Evolutionary conservation across 2,113 vertebrate genomes (phyloP).

Genomic region (Bostrychus sinensis): DNA sequence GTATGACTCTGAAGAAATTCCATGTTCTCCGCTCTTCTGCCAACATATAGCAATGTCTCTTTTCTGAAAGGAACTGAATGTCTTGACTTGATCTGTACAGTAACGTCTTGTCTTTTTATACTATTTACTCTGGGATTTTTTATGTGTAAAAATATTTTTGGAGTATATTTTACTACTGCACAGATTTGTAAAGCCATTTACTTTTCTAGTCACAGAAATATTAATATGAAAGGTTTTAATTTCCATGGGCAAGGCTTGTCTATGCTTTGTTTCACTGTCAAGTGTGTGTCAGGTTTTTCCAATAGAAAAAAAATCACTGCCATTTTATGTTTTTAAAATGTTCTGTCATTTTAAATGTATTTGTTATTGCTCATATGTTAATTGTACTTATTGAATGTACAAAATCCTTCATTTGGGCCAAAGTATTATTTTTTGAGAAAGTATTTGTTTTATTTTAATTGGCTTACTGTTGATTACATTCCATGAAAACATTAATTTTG

Average conservation of each 20-base stretch:
- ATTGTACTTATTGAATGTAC: too few species aligned
- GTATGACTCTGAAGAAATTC: conserved; percentile 95
- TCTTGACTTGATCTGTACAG: conserved; percentile 63
- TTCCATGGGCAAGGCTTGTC: conserved; percentile 52
- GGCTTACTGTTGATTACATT: conserved; percentile 21
- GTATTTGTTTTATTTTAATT: conserved; percentile 51
- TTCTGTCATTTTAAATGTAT: conserved; percentile 18
- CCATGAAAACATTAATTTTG: conserved; percentile 9
- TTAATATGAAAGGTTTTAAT: conserved; percentile 54
- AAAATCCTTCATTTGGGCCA: conserved; percentile 31
- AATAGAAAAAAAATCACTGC: conserved; percentile 43
- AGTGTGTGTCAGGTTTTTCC: conserved; percentile 35
- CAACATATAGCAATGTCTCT: conserved; percentile 82
- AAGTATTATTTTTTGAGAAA: conserved; percentile 44
- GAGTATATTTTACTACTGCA: conserved; percentile 78
- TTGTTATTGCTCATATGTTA: conserved; percentile 38
- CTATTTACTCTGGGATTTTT: conserved; percentile 77
- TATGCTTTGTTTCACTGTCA: conserved; percentile 51
- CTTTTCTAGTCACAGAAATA: conserved; percentile 70
- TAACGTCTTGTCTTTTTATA: conserved; percentile 18
- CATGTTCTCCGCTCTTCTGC: conserved; percentile 90
- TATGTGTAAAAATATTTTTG: conserved; percentile 70
- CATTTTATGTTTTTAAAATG: conserved; percentile 31
- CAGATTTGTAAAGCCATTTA: conserved; percentile 77
- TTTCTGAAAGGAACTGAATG: conserved; percentile 34